Conservation (phyloP, 2,113 vertebrate genomes). For the Dipodomys ordii region DNA sequence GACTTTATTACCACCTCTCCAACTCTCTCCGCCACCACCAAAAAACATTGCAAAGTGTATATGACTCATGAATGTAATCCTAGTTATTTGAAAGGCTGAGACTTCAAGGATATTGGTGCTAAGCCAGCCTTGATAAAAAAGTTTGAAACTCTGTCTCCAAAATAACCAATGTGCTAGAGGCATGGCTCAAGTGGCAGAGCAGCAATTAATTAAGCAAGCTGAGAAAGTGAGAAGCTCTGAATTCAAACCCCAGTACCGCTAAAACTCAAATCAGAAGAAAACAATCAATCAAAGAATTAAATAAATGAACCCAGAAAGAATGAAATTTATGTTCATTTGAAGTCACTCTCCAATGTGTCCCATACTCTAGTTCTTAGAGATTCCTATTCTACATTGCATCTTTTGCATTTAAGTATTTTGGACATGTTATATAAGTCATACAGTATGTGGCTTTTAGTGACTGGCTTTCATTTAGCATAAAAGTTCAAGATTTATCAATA, state of each 20-base stretch:
- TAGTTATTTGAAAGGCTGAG: too few species aligned
- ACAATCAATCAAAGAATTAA: too few species aligned
- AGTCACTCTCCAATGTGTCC: background rate
- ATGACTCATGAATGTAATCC: background rate
- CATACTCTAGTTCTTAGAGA: background rate
- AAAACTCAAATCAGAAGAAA: too few species aligned
- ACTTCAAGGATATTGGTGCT: too few species aligned
- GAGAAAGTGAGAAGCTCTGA: too few species aligned
- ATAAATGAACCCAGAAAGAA: too few species aligned
- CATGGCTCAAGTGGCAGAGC: too few species aligned
- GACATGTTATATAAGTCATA: background rate
- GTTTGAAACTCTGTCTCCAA: too few species aligned
- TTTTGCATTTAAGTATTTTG: background rate
- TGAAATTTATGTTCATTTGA: background rate
- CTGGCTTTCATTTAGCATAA: background rate
- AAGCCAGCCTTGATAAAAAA: too few species aligned
- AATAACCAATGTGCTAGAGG: too few species aligned
- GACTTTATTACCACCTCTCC: background rate
- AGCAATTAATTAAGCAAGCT: too few species aligned
- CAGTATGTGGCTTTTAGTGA: background rate
- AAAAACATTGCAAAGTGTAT: background rate
- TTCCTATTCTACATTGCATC: background rate
- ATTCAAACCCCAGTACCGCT: too few species aligned
- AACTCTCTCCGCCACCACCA: background rate
- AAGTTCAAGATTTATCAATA: constrained; percentile 14